A percentile compares a stretch with the other conserved stretches of the same genome.
Evolutionary conservation across 35 echinoderm and acorn worm species (phyloP).

Genomic region (Heliocidaris tuberculata): DNA sequence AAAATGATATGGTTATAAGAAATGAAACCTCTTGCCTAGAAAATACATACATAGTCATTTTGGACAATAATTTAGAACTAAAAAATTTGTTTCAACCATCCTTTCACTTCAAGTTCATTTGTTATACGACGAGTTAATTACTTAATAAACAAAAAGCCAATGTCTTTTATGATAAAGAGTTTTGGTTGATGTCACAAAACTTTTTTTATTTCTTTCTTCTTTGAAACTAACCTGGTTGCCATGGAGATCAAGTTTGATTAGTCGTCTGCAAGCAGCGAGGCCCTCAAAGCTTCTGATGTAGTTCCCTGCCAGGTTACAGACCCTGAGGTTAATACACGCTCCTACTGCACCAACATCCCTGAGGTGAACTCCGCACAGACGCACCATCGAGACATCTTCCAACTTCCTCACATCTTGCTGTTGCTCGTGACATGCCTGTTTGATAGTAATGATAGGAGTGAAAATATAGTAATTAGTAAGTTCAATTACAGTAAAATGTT

Average conservation of each 20-base stretch:
- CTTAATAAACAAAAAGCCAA: too few species aligned
- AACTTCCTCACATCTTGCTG: conserved; percentile 8
- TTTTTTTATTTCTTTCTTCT: not conserved
- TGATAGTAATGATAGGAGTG: not conserved
- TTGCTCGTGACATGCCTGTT: conserved; percentile 32
- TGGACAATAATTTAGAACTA: too few species aligned
- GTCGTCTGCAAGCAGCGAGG: conserved; percentile 61
- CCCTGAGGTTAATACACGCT: conserved; percentile 59
- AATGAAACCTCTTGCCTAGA: too few species aligned
- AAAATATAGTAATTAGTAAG: too few species aligned
- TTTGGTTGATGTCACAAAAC: too few species aligned
- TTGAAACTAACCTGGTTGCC: conserved; percentile 82
- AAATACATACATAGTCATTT: too few species aligned
- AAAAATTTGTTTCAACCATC: too few species aligned
- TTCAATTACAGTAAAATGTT: too few species aligned
- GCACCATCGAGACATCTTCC: conserved; percentile 60
- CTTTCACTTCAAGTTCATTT: too few species aligned
- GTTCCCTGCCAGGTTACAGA: conserved; percentile 86
- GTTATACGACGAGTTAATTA: too few species aligned
- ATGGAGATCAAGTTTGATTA: conserved; percentile 86
- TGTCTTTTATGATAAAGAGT: too few species aligned
- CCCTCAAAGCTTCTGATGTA: conserved; percentile 86
- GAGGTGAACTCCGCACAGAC: conserved; percentile 68
- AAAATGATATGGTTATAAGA: too few species aligned
- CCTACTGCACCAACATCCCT: conserved; percentile 72